Percentiles rank a stretch among this genome's conserved stretches.
Conservation (phyloP, 2,888 invertebrate genomes). For the Phyllotreta cruciferae region DNA sequence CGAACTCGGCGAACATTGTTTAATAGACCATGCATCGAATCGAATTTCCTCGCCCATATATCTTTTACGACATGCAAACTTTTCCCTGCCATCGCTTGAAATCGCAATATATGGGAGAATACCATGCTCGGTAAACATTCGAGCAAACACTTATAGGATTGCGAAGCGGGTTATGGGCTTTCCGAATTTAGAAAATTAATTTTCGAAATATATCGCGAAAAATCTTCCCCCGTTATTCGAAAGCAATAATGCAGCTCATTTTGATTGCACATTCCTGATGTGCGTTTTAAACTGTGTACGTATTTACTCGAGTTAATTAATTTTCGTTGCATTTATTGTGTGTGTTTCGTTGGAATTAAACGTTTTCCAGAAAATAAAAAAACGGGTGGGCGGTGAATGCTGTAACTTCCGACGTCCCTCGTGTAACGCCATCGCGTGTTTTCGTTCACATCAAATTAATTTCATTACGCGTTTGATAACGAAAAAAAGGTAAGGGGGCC, state of each 20-base stretch:
- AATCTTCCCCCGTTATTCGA: no score
- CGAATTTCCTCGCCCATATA: slow-evolving; percentile 53
- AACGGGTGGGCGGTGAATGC: no score
- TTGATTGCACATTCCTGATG: no score
- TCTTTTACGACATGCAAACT: slow-evolving; percentile 50
- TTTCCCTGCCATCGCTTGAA: slow-evolving; percentile 31
- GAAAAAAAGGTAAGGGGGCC: background rate
- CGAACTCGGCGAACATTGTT: slow-evolving; percentile 55
- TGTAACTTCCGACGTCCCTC: background rate
- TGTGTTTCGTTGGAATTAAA: no score
- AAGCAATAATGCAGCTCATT: no score
- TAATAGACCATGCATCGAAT: slow-evolving; percentile 54
- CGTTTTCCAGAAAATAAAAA: no score
- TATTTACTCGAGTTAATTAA: no score
- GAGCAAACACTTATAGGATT: background rate
- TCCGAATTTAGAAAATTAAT: no score
- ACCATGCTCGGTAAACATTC: slow-evolving; percentile 12
- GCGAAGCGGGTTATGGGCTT: no score
- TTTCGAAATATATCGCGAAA: no score
- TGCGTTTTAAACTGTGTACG: no score
- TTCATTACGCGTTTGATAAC: slow-evolving; percentile 14
- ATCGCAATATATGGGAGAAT: slow-evolving; percentile 22
- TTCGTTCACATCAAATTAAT: slow-evolving; percentile 13
- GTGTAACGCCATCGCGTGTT: slow-evolving; percentile 3
- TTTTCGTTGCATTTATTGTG: no score